Evolutionary conservation across 2,113 vertebrate species (phyloP), one percentile per base, ranked within the genome.

Genomic region (Urocynchramus pylzowi): DNA sequence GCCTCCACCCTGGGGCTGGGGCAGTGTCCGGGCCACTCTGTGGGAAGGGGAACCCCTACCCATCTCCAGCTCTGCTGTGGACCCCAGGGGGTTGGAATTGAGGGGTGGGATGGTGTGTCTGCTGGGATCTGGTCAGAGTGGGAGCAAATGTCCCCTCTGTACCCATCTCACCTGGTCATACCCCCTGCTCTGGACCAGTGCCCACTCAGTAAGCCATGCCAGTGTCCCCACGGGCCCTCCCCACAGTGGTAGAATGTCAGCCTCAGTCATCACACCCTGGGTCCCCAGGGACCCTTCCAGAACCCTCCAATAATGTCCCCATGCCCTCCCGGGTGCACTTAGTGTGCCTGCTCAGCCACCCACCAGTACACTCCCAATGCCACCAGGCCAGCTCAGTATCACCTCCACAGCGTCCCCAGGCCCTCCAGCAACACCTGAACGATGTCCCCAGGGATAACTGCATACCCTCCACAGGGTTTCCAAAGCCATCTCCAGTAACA

Each of bases 291-390:
- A 13, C 26, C 16, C 22, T 53, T 79, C 35, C 17, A n/a, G 49
- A 45, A 79, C 35, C 20, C 33, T 68, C 50, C 44, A 21, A 4
- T 11, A 23, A 18, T 18, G 42, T 45, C 28, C 33, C 18, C 60
- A 60, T 20, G 14, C 6, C 8, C 6, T 10, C 21, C 17, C 0
- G 0, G 13, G 8, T 26, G 18, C 23, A 10, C 12, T 10, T 13
- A 15, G 16, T 12, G 42, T 17, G 47, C 31, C 12, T 20, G 47
- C 26, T 5, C 42, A 59, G n/a, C 3, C 56, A 59, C 28, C 7
- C 47, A 37, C 20, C 65, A n/a, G 42, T 23, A 4, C 24, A 10
- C 4, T 68, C 28, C 33, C 77, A 45, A 39, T 16, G 49, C 26
- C 77, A 19, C 24, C 44, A 69, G 33, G 5, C 17, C 91, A 83